Conservation (phyloP, 92 coral and sea anemone species). For the Bergia sp. region DNA sequence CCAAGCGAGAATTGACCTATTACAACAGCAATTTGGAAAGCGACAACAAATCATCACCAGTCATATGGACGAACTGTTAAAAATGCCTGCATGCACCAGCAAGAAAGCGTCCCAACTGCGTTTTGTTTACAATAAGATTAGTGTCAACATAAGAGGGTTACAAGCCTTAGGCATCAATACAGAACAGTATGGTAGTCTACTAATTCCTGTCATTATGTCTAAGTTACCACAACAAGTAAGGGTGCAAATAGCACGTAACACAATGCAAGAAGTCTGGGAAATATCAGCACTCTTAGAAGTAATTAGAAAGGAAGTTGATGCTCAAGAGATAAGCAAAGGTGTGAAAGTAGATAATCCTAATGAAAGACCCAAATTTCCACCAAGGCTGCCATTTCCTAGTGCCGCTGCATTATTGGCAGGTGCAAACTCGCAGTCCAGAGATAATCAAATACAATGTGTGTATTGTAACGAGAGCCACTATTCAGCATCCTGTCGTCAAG, state of each 20-base stretch:
- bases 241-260: constrained; percentile 55
- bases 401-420: constrained; percentile 36
- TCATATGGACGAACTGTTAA: constrained; percentile 61
- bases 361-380: not conserved
- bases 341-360: constrained; percentile 17
- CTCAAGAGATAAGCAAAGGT: constrained; percentile 58
- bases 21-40: constrained; percentile 57
- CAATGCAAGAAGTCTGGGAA: constrained; percentile 57
- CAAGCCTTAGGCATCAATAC: constrained; percentile 51
- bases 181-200: constrained; percentile 55
- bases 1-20: constrained; percentile 42
- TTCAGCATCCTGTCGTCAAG: constrained; percentile 59
- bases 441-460: constrained; percentile 43
- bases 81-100: constrained; percentile 48
- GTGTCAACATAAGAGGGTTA: constrained; percentile 51
- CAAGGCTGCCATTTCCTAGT: not conserved
- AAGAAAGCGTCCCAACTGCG: constrained; percentile 56
- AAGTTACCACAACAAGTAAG: constrained; percentile 56
- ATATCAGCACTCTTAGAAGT: constrained; percentile 55
- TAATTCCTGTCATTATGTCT: constrained; percentile 64
- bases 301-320: constrained; percentile 62
- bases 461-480: constrained; percentile 60
- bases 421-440: constrained; percentile 15
- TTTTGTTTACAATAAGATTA: constrained; percentile 58
- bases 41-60: constrained; percentile 52